These are phyloP conservation scores for Arrhopalites spinosus DNA, from an alignment of 2,888 invertebrate genomes.

Conservation along the genomic window DNA sequence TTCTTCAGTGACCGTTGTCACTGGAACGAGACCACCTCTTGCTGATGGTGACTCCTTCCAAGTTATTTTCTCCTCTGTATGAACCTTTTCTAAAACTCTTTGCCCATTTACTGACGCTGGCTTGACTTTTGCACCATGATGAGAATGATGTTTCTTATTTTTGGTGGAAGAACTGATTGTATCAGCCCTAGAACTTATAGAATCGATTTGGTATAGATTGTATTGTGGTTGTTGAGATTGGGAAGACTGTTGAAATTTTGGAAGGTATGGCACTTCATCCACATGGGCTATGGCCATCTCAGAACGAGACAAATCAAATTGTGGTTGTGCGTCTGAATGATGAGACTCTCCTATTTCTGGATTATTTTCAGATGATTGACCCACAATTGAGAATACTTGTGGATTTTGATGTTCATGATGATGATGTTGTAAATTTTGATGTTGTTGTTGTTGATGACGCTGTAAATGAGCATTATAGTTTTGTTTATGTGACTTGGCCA, in stretches of 20 bases:
- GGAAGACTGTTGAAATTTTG: not conserved
- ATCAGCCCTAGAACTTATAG: too few species aligned
- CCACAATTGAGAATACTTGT: too few species aligned
- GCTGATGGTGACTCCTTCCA: constrained; percentile 7
- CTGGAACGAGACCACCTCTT: constrained; percentile 6
- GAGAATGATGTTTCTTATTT: not conserved
- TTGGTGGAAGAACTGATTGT: not conserved
- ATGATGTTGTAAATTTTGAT: not conserved
- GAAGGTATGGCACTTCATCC: not conserved
- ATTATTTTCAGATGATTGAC: too few species aligned
- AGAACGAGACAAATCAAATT: too few species aligned
- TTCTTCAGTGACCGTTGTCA: constrained; percentile 24
- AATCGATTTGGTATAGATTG: not conserved
- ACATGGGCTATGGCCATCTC: too few species aligned
- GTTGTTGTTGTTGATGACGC: constrained; percentile 3
- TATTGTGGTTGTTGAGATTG: not conserved
- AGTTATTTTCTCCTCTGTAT: constrained; percentile 32
- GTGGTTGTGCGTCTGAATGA: too few species aligned
- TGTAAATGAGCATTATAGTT: not conserved
- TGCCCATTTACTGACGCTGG: not conserved
- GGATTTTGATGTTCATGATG: not conserved
- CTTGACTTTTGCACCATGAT: not conserved
- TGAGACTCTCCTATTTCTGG: too few species aligned
- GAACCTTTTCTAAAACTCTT: constrained; percentile 22
- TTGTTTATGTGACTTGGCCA: not conserved